These are phyloP conservation scores for Leucozona laternaria DNA, from an alignment of 2,888 invertebrate genomes.

Conservation along the genomic window DNA sequence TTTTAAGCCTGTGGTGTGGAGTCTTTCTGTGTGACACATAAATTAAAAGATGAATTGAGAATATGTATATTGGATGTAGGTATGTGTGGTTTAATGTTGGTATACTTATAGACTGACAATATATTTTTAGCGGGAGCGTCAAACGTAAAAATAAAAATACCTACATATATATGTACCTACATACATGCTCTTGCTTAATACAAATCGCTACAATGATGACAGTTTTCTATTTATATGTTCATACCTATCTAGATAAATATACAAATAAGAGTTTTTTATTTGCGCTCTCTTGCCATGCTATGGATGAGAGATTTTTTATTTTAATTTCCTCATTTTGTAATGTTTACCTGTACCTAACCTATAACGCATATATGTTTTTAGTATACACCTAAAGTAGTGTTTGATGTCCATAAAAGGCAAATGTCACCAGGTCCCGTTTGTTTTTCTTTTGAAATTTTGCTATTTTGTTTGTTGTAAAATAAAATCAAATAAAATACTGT, in stretches of 20 bases:
- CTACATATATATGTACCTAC: too few relatives aligned
- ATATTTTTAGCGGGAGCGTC: conserved; percentile 32
- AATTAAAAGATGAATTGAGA: conserved; percentile 32
- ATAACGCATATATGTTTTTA: conserved; percentile 1
- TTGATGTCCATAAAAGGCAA: conserved; percentile 53
- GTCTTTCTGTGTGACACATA: conserved; percentile 30
- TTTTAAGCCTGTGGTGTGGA: conserved; percentile 34
- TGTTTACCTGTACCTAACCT: conserved; percentile 31
- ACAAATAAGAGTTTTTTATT: conserved; percentile 28
- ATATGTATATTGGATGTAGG: neutral
- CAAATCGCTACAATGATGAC: conserved; percentile 30
- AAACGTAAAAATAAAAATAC: neutral
- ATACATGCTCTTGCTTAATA: too few relatives aligned
- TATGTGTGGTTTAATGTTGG: conserved; percentile 13
- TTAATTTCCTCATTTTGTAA: conserved; percentile 29
- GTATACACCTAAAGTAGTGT: neutral
- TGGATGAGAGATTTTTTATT: conserved; percentile 41
- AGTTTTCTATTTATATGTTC: conserved; percentile 41
- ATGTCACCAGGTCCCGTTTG: conserved; percentile 57
- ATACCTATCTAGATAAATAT: conserved; percentile 16
- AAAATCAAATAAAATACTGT: conserved; percentile 1
- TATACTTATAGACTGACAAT: neutral
- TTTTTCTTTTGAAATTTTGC: conserved; percentile 1
- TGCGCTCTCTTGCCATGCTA: conserved; percentile 41
- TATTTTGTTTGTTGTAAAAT: conserved; percentile 1